Base-by-base conservation (phyloP, 2,113 vertebrate genomes). In the Myotis yumanensis region DNA sequence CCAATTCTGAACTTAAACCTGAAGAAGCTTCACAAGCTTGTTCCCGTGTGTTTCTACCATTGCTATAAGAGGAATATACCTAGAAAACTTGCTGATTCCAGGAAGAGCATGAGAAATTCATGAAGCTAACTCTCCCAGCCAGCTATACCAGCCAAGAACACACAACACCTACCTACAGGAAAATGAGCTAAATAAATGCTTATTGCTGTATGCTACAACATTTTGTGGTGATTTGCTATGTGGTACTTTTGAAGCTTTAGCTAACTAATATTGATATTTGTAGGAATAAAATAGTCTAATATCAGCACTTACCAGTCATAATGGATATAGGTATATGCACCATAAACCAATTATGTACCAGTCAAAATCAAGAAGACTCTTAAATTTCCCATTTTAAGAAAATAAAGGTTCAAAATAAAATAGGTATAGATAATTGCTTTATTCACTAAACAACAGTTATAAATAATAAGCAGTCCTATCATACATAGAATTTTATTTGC, bases 331-430 rank as follows among this genome's bases (percentile, higher is more conserved):
- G 3, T 43, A 22, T 46, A 62, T 76, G 86, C 22, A 77, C n/a
- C 68, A 86, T 59, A 86, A 87, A 59, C 30, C 72, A 93, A 52
- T 73, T 25, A 69, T 9, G 20, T 62, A 43, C 5, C 40, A 68
- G n/a, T 86, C 68, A 89, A 91, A 93, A 91, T 48, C 8, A 48
- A 85, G 76, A 23, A 30, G 52, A 66, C 11, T 81, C 40, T 73
- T 85, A 89, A 89, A 80, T 89, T 28, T 32, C 57, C 35, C 22
- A 64, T 71, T 91, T 93, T 71, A 79, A 93, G 48, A 93, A 82
- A 95, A 79, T n/a, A 30, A 62, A 72, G 43, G 18, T 92, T 54
- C 72, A 85, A 52, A 88, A 57, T 46, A 20, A 10, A 52, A 25
- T 40, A 72, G n/a, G 37, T 77, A 30, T 16, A 40, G 32, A 40